phyloP scores from a whole-genome alignment of 2,113 vertebrate species.

The Burhinus oedicnemus region DNA sequence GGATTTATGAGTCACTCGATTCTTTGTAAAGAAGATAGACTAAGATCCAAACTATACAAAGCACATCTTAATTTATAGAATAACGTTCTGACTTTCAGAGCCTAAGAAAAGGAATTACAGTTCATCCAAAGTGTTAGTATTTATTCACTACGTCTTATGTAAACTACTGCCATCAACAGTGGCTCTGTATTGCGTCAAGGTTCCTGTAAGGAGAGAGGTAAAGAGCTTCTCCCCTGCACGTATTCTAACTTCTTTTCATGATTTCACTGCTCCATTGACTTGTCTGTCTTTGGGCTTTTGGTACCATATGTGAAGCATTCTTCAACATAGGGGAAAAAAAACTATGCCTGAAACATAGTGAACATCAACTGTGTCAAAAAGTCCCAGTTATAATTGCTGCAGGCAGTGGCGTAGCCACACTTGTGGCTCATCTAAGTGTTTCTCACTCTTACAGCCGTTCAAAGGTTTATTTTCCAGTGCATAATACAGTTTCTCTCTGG shows the following conservation, averaged over 20 bases:
- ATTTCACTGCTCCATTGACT: neutral
- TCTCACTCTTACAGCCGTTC: neutral
- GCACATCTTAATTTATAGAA: neutral
- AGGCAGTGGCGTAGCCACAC: neutral
- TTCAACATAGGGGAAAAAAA: accelerated
- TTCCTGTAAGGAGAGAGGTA: neutral
- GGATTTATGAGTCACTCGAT: neutral
- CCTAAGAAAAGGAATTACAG: neutral
- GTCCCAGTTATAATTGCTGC: neutral
- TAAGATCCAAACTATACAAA: neutral
- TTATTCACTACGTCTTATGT: neutral
- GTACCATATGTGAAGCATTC: neutral
- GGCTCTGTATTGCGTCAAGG: neutral
- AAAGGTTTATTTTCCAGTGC: neutral
- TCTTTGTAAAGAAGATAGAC: neutral
- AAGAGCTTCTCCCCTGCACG: neutral
- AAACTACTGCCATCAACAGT: neutral
- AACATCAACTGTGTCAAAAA: neutral
- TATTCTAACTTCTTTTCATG: neutral
- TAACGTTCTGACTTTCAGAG: neutral
- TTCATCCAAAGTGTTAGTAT: neutral
- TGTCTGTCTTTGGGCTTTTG: neutral
- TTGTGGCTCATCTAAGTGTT: neutral
- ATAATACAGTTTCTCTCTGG: neutral
- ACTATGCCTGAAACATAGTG: neutral